Evolutionary conservation across 1,140 invertebrate genomes (phyloP), one percentile per base, ranked within the genome.

Genomic region (Leptinotarsa defecta): DNA sequence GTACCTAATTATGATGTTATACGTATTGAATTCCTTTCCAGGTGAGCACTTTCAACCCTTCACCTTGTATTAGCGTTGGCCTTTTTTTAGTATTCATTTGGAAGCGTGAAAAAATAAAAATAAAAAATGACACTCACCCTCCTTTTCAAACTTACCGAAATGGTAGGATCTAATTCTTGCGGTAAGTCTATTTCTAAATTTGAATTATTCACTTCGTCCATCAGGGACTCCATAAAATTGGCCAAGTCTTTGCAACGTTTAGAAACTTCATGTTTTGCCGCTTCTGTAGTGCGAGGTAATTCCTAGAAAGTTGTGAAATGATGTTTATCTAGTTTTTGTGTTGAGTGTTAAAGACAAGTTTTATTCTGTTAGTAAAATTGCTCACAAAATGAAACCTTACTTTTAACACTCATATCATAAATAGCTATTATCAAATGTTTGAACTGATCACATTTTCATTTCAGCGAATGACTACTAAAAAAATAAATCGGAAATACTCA

Each of bases 201-300:
- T 4, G 79, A 78, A 65, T 87, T 89, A 0, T 87, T 83, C 4
- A 89, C 88, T 80, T 93, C 91, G 73, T 92, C 90, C 80, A 94
- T 89, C 0, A 95, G 85, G 62, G 85, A 91, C 83, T 94, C 92
- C 90, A 95, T 93, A 80, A 94, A 92, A 27, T 89, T 88, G 2
- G 91, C 90, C 4, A 95, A 84, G 71, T 94, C 91, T 84, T 93
- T 92, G 79, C 91, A 93, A 19, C 90, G 88, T 74, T 91, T 90
- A 6, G 87, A 90, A 72, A 92, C 89, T 75, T 91, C 88, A 79
- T 89, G 88, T 79, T 91, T 91, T 1, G 87, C 88, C 3, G 86
- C 83, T 78, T 91, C 89, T 8, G 87, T 86, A 1, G 87, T 88
- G 78, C 89, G 89, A 17, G 89, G 88, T 2, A 90, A 78, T 20